A percentile compares a stretch with the other conserved stretches of the same genome.
Conservation (phyloP, 2,113 vertebrate genomes). For the Galbula dea region DNA sequence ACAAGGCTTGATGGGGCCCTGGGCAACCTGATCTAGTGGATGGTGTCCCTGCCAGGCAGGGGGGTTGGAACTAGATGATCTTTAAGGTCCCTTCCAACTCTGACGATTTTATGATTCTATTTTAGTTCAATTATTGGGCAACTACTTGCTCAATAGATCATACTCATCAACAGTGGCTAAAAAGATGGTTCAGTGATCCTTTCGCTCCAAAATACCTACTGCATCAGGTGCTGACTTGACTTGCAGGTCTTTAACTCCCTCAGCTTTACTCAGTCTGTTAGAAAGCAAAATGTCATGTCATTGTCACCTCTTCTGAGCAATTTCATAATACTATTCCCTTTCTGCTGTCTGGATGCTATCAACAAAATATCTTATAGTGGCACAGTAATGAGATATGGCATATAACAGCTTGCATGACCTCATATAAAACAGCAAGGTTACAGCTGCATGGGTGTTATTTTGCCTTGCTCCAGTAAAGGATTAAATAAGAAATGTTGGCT, state of each 20-base stretch:
- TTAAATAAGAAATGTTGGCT: neutral
- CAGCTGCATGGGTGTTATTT: neutral
- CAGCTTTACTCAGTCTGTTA: neutral
- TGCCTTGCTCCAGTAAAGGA: neutral
- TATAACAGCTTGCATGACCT: neutral
- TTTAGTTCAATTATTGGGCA: neutral
- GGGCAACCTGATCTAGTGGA: too few relatives aligned
- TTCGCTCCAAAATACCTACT: neutral
- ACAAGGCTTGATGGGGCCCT: too few relatives aligned
- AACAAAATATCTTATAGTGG: neutral
- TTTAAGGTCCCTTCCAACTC: too few relatives aligned
- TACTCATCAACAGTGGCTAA: neutral
- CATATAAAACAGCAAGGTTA: accelerated
- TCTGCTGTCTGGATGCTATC: neutral
- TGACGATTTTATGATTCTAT: neutral
- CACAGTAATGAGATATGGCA: accelerated
- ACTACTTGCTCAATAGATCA: neutral
- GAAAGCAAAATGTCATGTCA: neutral
- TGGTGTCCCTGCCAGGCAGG: too few relatives aligned
- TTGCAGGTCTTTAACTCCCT: neutral
- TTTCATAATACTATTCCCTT: neutral
- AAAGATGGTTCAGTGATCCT: neutral
- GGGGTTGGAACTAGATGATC: too few relatives aligned
- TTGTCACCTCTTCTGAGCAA: neutral
- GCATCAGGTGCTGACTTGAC: neutral